A percentile compares a stretch with the other conserved stretches of the same genome.
phyloP scores from a whole-genome alignment of 2,888 invertebrate genomes.

The Eumerus sabulonum region DNA sequence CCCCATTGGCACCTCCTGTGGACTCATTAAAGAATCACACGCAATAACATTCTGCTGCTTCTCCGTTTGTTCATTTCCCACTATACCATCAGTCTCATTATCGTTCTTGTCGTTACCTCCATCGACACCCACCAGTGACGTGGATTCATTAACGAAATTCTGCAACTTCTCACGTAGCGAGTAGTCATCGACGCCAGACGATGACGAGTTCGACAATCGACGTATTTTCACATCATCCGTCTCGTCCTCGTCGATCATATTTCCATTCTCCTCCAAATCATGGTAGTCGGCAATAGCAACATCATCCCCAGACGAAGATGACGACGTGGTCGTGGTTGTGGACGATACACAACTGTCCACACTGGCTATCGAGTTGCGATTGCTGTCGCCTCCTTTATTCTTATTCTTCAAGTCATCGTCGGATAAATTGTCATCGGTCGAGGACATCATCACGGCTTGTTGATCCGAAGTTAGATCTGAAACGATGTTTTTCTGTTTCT shows the following conservation, averaged over 20 bases:
- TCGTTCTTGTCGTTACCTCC: slow-evolving; percentile 60
- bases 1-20: slow-evolving; percentile 79
- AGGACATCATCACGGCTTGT: slow-evolving; percentile 62
- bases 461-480: slow-evolving; percentile 44
- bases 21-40: slow-evolving; percentile 77
- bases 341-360: slow-evolving; percentile 77
- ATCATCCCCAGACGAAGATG: slow-evolving; percentile 73
- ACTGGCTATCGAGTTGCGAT: slow-evolving; percentile 77
- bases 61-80: slow-evolving; percentile 54
- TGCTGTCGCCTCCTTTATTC: slow-evolving; percentile 67
- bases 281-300: slow-evolving; percentile 74
- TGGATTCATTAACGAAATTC: slow-evolving; percentile 76
- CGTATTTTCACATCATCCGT: slow-evolving; percentile 69
- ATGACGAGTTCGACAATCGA: slow-evolving; percentile 74
- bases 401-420: slow-evolving; percentile 65
- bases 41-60: slow-evolving; percentile 61
- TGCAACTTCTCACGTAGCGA: slow-evolving; percentile 77
- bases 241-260: slow-evolving; percentile 72
- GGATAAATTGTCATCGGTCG: slow-evolving; percentile 60
- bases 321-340: slow-evolving; percentile 62
- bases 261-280: slow-evolving; percentile 77
- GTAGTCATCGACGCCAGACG: slow-evolving; percentile 77
- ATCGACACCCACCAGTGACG: slow-evolving; percentile 55
- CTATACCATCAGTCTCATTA: slow-evolving; percentile 53
- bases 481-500: slow-evolving; percentile 32